phyloP scores from a whole-genome alignment of 2,888 invertebrate genomes.

The Pyrrhosoma nymphula region DNA sequence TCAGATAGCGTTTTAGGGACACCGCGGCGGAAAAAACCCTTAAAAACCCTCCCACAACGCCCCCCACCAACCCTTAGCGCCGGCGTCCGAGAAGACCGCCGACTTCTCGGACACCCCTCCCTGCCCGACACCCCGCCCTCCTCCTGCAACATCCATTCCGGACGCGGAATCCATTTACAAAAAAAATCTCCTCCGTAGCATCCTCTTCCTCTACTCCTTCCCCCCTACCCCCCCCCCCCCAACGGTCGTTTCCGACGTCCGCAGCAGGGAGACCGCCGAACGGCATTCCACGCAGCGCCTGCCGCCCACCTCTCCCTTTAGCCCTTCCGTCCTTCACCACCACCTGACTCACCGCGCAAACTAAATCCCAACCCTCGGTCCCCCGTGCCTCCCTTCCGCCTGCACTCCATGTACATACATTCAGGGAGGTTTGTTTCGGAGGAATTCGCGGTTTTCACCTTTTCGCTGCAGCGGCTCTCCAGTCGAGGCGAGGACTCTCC shows the following conservation, averaged over 20 bases:
- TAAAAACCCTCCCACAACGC: neutral
- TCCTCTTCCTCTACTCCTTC: too few relatives aligned
- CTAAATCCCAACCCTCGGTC: neutral
- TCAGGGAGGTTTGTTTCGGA: neutral
- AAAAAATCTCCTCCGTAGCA: neutral
- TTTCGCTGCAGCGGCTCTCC: neutral
- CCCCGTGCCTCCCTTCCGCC: too few relatives aligned
- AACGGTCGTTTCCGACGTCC: neutral
- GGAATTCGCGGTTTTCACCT: constrained; percentile 30
- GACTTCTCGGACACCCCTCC: neutral
- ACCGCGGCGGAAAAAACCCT: neutral
- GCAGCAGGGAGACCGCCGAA: neutral
- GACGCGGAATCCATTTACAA: constrained; percentile 9
- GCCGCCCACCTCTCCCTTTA: neutral
- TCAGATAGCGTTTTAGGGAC: neutral
- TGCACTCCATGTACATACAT: neutral
- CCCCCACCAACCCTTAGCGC: neutral
- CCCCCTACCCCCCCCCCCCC: too few relatives aligned
- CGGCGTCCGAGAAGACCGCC: neutral
- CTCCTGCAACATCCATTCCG: neutral
- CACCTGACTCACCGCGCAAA: neutral
- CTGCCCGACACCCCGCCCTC: neutral
- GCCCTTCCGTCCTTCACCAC: neutral
- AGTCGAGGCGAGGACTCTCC: neutral
- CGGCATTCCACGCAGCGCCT: neutral